Evolutionary conservation across 92 coral and sea anemone species (phyloP).

Genomic region (Palythoa grandiflora): DNA sequence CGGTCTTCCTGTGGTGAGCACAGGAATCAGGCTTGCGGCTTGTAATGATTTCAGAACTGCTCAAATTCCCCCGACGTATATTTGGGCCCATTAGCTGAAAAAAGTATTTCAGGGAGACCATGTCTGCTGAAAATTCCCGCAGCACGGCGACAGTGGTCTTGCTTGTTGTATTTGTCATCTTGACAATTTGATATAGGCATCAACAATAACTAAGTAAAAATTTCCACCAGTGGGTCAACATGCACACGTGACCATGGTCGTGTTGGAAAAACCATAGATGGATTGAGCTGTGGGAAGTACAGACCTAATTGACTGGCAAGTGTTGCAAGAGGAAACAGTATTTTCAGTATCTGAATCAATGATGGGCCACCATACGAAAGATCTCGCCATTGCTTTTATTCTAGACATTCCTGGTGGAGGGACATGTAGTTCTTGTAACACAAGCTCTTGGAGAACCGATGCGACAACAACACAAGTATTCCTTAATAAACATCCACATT

Average conservation of each 20-base stretch:
- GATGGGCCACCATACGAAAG: conserved; percentile 49
- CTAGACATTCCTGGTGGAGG: conserved; percentile 60
- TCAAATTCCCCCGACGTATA: conserved; percentile 39
- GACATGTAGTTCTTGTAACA: not conserved
- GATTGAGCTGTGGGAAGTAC: too few relatives aligned
- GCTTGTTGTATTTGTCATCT: too few relatives aligned
- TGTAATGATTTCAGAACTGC: conserved; percentile 61
- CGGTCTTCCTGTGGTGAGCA: too few relatives aligned
- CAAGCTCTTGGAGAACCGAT: too few relatives aligned
- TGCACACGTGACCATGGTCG: conserved; percentile 68
- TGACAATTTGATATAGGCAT: too few relatives aligned
- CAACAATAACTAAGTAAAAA: conserved; percentile 6
- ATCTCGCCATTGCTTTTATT: conserved; percentile 58
- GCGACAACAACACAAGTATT: too few relatives aligned
- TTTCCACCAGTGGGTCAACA: conserved; percentile 65
- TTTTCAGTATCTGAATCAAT: conserved; percentile 3
- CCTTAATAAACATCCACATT: conserved; percentile 46
- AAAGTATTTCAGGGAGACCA: conserved; percentile 65
- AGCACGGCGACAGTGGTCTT: conserved; percentile 43
- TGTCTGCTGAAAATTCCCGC: conserved; percentile 61
- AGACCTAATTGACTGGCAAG: too few relatives aligned
- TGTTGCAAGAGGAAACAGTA: too few relatives aligned
- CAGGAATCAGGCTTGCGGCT: too few relatives aligned
- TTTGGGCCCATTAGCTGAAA: conserved; percentile 64
- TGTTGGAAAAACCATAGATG: conserved; percentile 68